Evolutionary conservation across 92 coral and sea anemone species (phyloP), one percentile per base, ranked within the genome.

Genomic region (Desmophyllum pertusum): DNA sequence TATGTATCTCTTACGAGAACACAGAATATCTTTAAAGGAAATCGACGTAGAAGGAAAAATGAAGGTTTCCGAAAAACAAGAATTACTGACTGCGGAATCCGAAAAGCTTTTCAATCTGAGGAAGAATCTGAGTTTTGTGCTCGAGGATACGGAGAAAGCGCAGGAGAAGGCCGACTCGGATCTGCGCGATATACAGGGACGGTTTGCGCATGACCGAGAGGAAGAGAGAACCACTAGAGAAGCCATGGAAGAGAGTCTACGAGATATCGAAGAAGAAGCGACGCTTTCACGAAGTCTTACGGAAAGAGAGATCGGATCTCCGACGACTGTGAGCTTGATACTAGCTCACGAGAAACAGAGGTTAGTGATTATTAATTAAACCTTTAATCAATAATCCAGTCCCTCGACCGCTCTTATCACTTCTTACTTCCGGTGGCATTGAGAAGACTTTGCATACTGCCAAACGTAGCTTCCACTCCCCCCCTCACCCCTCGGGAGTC

Each of bases 211-310:
- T 1, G 95, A 94, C 42, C 88, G 98, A 72, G 92, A 83, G 10
- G 93, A 95, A 25, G 96, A 93, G 55, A 80, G 82, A 3, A 88
- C 92, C 10, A 97, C 93, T 30, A 79, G 90, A 70, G 98, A 94
- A 30, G 91, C 95, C 0, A 91, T 97, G 91, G 71, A 84, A 79
- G 99, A 97, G 71, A 94, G 93, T 63, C 80, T 94, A 10, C 89
- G 91, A 66, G 98, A 94, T 80, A 87, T 94, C 80, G 98, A 94
- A 63, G 98, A 94, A 64, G 98, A 94, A 55, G 93, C 95, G n/a
- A 85, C 86, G 77, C 91, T 94, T 41, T 92, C 95, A 35, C 90
- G 88, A 74, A 94, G 95, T 85, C 80, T 94, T 55, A 77, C 95
- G 17, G 93, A 87, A 65, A 87, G 87, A 77, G 91, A 93, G 85